Percentiles rank a stretch among this genome's conserved stretches.
Evolutionary conservation across 2,888 invertebrate species (phyloP).

Genomic region (Nudaria mundana): DNA sequence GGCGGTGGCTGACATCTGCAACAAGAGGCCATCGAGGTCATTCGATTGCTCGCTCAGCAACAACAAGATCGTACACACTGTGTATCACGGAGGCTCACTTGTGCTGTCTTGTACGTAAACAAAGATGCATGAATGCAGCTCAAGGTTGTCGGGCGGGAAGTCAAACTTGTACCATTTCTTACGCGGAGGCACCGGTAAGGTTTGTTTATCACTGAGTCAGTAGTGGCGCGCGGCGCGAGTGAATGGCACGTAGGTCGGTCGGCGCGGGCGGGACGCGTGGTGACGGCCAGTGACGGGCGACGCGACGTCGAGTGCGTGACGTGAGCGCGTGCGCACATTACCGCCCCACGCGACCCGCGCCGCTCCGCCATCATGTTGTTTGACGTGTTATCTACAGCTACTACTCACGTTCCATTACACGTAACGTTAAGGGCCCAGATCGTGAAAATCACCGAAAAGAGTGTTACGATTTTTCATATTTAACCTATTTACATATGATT

Average conservation of each 20-base stretch:
- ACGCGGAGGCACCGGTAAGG: slow-evolving; percentile 58
- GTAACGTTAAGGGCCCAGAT: slow-evolving; percentile 6
- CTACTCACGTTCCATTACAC: slow-evolving; percentile 35
- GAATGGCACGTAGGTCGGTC: slow-evolving; percentile 24
- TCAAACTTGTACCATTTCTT: slow-evolving; percentile 62
- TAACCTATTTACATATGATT: too few species aligned
- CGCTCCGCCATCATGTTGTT: slow-evolving; percentile 22
- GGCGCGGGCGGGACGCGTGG: slow-evolving; percentile 22
- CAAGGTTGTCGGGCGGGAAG: slow-evolving; percentile 50
- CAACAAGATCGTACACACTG: slow-evolving; percentile 20
- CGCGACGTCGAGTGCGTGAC: slow-evolving; percentile 22
- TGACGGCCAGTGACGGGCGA: slow-evolving; percentile 21
- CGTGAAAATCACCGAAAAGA: background rate
- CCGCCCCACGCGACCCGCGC: slow-evolving; percentile 24
- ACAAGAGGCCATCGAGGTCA: slow-evolving; percentile 71
- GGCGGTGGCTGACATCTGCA: slow-evolving; percentile 77
- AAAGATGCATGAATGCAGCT: slow-evolving; percentile 70
- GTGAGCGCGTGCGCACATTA: slow-evolving; percentile 35
- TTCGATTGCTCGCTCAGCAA: slow-evolving; percentile 40
- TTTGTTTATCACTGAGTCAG: slow-evolving; percentile 68
- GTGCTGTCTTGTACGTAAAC: slow-evolving; percentile 60
- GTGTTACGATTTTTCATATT: too few species aligned
- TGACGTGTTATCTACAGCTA: slow-evolving; percentile 22
- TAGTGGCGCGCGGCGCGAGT: slow-evolving; percentile 32
- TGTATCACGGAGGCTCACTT: slow-evolving; percentile 54